phyloP scores from a whole-genome alignment of 2,113 vertebrate species.

The Mus pahari region DNA sequence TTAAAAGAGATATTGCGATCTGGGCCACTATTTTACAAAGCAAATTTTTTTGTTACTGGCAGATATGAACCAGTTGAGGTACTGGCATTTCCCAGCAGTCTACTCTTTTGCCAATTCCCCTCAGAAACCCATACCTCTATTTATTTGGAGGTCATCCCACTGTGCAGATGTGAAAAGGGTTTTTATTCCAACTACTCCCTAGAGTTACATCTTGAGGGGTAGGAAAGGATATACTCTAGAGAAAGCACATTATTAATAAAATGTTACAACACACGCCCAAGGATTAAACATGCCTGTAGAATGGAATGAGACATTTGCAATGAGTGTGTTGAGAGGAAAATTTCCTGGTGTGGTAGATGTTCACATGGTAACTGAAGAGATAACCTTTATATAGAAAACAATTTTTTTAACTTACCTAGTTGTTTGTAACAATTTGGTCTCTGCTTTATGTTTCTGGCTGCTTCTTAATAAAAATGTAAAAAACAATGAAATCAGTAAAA shows the following conservation, averaged over 20 bases:
- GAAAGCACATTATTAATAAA: constrained; percentile 72
- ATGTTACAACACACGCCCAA: background rate
- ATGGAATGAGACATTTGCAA: constrained; percentile 53
- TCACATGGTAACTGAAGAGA: constrained; percentile 24
- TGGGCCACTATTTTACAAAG: constrained; percentile 48
- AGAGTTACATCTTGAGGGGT: background rate
- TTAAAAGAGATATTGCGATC: constrained; percentile 44
- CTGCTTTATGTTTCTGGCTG: constrained; percentile 59
- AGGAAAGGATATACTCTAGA: constrained; percentile 37
- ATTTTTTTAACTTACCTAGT: background rate
- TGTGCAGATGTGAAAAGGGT: background rate
- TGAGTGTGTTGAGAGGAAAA: constrained; percentile 49
- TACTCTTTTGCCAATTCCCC: constrained; percentile 55
- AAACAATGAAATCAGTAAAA: constrained; percentile 2
- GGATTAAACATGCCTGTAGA: constrained; percentile 58
- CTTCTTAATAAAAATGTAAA: constrained; percentile 57
- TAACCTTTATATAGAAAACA: constrained; percentile 43
- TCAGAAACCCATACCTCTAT: constrained; percentile 55
- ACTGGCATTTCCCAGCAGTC: constrained; percentile 67
- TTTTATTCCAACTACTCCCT: constrained; percentile 29
- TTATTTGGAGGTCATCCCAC: constrained; percentile 65
- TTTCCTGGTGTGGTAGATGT: background rate
- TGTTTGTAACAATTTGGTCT: constrained; percentile 22
- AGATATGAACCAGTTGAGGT: constrained; percentile 23
- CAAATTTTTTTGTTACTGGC: constrained; percentile 8